A percentile compares a stretch with the other conserved stretches of the same genome.
Evolutionary conservation across 2,888 invertebrate species (phyloP).

Genomic region (Agrotis segetum): DNA sequence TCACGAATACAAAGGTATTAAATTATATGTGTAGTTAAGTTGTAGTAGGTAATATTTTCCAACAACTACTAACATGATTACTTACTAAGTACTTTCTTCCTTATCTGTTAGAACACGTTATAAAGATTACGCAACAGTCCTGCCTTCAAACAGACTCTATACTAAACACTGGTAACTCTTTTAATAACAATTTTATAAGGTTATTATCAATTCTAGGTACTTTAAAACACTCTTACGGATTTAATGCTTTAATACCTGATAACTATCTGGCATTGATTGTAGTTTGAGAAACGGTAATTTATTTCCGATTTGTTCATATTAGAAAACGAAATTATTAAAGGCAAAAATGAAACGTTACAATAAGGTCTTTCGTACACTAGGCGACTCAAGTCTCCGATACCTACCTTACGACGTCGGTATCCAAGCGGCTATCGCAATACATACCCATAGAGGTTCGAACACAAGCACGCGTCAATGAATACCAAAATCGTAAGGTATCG

Average conservation of each 20-base stretch:
- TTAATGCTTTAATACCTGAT: conserved; percentile 13
- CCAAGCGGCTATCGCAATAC: too few species aligned
- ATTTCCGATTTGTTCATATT: conserved; percentile 12
- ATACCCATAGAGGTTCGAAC: too few species aligned
- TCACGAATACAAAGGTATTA: background rate
- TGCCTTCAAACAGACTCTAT: background rate
- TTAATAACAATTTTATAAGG: background rate
- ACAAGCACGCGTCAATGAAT: too few species aligned
- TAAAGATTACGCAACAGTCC: conserved; percentile 6
- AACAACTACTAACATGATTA: background rate
- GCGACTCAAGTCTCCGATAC: too few species aligned
- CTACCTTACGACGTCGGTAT: too few species aligned
- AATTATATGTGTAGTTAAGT: background rate
- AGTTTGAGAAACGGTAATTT: conserved; percentile 27
- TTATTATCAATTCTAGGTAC: background rate
- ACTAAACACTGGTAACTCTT: background rate
- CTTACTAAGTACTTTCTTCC: conserved; percentile 10
- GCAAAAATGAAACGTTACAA: background rate
- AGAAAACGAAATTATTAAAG: conserved; percentile 13
- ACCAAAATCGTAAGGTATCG: too few species aligned
- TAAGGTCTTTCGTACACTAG: too few species aligned
- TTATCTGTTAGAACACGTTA: background rate
- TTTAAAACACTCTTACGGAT: background rate
- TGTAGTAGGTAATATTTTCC: background rate
- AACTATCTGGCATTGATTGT: conserved; percentile 33